A percentile compares a stretch with the other conserved stretches of the same genome.
These are phyloP conservation scores for Lottia scabra DNA, from an alignment of 2,888 invertebrate species.

Conservation along the genomic window DNA sequence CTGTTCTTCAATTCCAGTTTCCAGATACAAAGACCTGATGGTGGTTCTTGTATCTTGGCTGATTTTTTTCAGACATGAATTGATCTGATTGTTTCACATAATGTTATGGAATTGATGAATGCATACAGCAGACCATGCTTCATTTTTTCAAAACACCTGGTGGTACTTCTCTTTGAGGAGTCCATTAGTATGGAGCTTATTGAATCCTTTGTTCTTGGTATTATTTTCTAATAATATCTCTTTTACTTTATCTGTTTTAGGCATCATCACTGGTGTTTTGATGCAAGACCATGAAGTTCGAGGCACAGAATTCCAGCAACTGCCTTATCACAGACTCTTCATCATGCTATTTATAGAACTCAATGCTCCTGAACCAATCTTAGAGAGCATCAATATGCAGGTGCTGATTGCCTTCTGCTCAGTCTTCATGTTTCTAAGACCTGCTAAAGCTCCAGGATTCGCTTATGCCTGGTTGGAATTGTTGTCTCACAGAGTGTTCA, in stretches of 20 bases:
- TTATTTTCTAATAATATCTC: too few relatives aligned
- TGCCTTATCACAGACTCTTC: constrained; percentile 97
- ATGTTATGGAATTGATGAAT: too few relatives aligned
- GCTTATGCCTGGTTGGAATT: constrained; percentile 98
- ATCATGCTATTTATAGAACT: constrained; percentile 97
- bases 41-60: too few relatives aligned
- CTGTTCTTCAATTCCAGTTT: too few relatives aligned
- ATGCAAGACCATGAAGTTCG: constrained; percentile 96
- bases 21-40: too few relatives aligned
- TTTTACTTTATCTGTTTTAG: constrained; percentile 64
- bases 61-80: too few relatives aligned
- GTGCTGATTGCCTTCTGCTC: constrained; percentile 92
- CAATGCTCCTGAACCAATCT: constrained; percentile 84
- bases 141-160: neutral
- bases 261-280: constrained; percentile 94
- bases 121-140: too few relatives aligned
- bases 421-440: constrained; percentile 89
- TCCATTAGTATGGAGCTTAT: too few relatives aligned
- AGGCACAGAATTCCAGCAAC: constrained; percentile 90
- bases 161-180: too few relatives aligned
- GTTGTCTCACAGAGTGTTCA: constrained; percentile 95
- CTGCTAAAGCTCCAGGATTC: constrained; percentile 94
- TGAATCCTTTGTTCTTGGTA: too few relatives aligned
- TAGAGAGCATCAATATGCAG: constrained; percentile 91
- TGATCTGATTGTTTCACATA: too few relatives aligned